Evolutionary conservation across 1,140 invertebrate genomes (phyloP).

Genomic region (Trypoxylus dichotomus): DNA sequence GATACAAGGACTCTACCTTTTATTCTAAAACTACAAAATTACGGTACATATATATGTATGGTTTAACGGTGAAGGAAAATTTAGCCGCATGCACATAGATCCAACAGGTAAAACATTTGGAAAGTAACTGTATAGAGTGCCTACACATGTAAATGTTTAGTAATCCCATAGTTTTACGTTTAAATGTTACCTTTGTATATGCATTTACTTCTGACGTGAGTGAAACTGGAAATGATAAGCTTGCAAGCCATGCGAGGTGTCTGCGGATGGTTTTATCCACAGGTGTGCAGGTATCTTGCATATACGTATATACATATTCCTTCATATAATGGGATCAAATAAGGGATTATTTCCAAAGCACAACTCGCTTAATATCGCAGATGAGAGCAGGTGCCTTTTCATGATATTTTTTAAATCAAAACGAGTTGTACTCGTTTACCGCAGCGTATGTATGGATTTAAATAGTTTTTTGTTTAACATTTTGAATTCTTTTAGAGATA

Average conservation of each 20-base stretch:
- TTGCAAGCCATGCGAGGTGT: neutral
- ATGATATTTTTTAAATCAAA: neutral
- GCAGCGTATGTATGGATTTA: neutral
- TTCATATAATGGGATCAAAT: neutral
- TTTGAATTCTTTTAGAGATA: no score
- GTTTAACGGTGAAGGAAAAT: no score
- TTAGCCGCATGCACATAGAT: no score
- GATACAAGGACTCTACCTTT: no score
- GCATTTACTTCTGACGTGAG: neutral
- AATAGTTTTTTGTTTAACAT: no score
- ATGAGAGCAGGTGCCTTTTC: conserved; percentile 5
- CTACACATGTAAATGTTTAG: neutral
- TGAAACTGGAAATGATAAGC: conserved; percentile 9
- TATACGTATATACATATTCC: neutral
- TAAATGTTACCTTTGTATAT: neutral
- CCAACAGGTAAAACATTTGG: no score
- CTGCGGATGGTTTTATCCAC: conserved; percentile 12
- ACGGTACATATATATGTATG: no score
- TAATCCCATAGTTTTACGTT: neutral
- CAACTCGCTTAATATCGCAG: neutral
- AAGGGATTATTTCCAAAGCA: conserved; percentile 17
- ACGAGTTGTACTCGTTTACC: neutral
- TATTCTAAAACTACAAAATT: no score
- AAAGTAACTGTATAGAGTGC: neutral
- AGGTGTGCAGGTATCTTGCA: neutral